Base-by-base conservation (phyloP, 2,113 vertebrate genomes). In the Rhea americana region DNA sequence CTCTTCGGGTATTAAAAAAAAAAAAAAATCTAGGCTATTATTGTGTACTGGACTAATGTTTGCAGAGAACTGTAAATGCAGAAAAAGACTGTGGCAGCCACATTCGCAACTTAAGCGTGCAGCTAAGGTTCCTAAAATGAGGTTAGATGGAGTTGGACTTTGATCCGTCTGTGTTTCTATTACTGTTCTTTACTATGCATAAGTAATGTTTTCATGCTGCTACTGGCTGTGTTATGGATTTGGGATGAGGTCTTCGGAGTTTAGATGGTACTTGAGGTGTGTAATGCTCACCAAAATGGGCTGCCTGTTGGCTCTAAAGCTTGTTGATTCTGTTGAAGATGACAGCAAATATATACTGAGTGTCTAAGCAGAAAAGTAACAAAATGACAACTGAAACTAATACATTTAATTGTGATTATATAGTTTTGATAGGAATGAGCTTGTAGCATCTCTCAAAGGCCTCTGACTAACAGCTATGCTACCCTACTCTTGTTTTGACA, bases 61-160 rank as follows among this genome's bases (percentile, higher is more conserved):
- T 63, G 53, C 43, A 41, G 68, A 55, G 16, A 70, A 18, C 15
- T 30, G 1, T 11, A 43, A 32, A 39, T 17, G 4, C 32, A 21
- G 22, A 45, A 55, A 28, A 78, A 62, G 26, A 5, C 26, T 15
- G 30, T 47, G 50, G 7, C 32, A 47, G 4, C 48, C 26, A 1
- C 0, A 0, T 62, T 51, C 19, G 20, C 28, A 18, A 3, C 0
- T 5, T 56, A 21, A 4, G 0, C 9, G 24, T 76, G 22, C 58
- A 72, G 65, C 45, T 48, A 51, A 50, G 19, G 32, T 68, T 78
- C 48, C 35, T 51, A 26, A 90, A 50, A 32, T 70, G 13, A 14
- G 24, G 9, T 18, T 70, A 62, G 68, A 47, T 22, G 28, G 22
- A 6, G 22, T 25, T 37, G 35, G 78, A n/a, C 62, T 56, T 45